Conservation (phyloP, 2,113 vertebrate genomes). For the Helogale parvula region DNA sequence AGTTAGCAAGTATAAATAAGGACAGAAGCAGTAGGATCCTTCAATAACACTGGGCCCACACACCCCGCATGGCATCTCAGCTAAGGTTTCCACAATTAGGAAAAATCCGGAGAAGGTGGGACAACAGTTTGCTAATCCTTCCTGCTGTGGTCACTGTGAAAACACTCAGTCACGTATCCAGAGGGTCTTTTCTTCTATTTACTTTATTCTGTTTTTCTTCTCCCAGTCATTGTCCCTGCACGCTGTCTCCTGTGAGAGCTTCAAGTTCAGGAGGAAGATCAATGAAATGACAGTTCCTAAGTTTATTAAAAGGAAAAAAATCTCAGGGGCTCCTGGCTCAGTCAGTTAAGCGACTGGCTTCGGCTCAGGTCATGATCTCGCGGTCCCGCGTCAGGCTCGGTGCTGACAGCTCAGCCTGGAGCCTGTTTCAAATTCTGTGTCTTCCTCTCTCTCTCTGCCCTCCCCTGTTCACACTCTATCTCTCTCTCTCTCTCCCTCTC, state of each 20-base stretch:
- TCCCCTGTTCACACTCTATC: too few relatives aligned
- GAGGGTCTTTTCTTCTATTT: background rate
- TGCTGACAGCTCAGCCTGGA: too few relatives aligned
- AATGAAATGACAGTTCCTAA: background rate
- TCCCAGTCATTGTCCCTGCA: background rate
- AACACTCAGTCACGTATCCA: background rate
- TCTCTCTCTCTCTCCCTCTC: too few relatives aligned
- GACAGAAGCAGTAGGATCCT: background rate
- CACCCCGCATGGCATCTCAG: background rate
- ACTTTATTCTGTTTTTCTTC: background rate
- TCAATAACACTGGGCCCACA: background rate
- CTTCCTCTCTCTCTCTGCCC: too few relatives aligned
- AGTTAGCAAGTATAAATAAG: slow-evolving; percentile 30
- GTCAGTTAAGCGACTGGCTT: too few relatives aligned
- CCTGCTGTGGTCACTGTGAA: background rate
- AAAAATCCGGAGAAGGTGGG: background rate
- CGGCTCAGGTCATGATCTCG: too few relatives aligned
- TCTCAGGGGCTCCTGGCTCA: too few relatives aligned
- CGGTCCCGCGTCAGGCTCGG: too few relatives aligned
- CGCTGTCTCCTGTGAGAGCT: background rate
- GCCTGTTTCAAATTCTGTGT: too few relatives aligned
- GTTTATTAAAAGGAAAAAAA: background rate
- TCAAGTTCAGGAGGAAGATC: background rate
- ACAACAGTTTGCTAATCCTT: background rate
- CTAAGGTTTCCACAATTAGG: background rate